phyloP scores from a whole-genome alignment of 2,113 vertebrate genomes.

The Hippocampus abdominalis region DNA sequence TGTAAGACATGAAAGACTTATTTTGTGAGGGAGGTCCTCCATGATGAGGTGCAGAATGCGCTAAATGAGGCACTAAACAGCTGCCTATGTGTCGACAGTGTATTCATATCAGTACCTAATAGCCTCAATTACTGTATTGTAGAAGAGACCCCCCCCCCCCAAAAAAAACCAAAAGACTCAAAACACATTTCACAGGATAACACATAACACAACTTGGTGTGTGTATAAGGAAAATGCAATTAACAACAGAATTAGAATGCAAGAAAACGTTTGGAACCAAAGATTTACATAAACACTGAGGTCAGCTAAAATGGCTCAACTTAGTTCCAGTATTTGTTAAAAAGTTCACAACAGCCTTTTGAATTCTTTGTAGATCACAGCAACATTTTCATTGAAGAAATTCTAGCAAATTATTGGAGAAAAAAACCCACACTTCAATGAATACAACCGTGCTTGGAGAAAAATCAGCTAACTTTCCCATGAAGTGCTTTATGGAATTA shows the following conservation, averaged over 20 bases:
- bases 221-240: conserved; percentile 2
- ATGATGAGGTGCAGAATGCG: not conserved
- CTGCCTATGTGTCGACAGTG: not conserved
- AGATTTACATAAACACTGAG: conserved; percentile 45
- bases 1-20: not conserved
- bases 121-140: conserved; percentile 12
- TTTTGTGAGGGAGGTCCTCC: not conserved
- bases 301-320: conserved; percentile 65
- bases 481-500: conserved; percentile 37
- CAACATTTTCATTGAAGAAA: conserved; percentile 27
- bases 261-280: conserved; percentile 11
- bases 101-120: conserved; percentile 6
- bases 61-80: not conserved
- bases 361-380: conserved; percentile 36
- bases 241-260: conserved; percentile 10
- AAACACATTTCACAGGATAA: not conserved
- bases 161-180: not conserved
- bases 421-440: not conserved
- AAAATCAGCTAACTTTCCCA: conserved; percentile 8
- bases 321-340: conserved; percentile 54
- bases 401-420: conserved; percentile 1
- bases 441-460: conserved; percentile 1
- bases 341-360: conserved; percentile 46
- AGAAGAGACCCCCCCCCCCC: not conserved
- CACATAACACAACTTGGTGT: conserved; percentile 10